A percentile compares a stretch with the other conserved stretches of the same genome.
Conservation (phyloP, 1,140 invertebrate species). For the Helicoverpa armigera region DNA sequence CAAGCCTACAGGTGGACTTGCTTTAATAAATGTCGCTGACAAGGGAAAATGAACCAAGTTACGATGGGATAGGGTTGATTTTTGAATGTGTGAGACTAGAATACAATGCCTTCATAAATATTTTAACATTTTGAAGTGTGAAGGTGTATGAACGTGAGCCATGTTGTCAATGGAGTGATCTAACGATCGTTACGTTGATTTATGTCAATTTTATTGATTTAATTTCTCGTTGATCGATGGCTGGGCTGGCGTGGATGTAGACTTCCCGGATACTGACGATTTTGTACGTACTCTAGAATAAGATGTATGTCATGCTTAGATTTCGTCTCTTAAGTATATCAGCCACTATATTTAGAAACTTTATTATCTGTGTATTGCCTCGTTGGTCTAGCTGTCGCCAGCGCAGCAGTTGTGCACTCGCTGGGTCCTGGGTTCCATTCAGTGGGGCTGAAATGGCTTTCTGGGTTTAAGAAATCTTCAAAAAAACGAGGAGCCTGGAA, state of each 20-base stretch:
- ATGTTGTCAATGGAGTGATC: slow-evolving; percentile 48
- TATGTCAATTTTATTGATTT: slow-evolving; percentile 36
- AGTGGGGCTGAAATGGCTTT: too few relatives aligned
- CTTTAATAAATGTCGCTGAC: neutral
- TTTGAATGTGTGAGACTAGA: neutral
- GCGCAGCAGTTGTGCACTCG: too few relatives aligned
- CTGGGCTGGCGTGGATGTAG: neutral
- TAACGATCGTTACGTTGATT: slow-evolving; percentile 47
- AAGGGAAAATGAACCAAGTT: neutral
- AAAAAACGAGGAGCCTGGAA: too few relatives aligned
- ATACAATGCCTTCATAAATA: slow-evolving; percentile 23
- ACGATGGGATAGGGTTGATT: neutral
- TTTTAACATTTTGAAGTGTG: slow-evolving; percentile 30
- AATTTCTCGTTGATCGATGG: slow-evolving; percentile 13
- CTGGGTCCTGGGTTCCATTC: too few relatives aligned
- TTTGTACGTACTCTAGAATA: neutral
- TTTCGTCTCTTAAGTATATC: neutral
- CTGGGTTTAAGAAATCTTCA: too few relatives aligned
- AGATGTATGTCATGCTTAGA: neutral
- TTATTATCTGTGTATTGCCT: too few relatives aligned
- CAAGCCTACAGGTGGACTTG: slow-evolving; percentile 18
- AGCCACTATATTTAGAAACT: too few relatives aligned
- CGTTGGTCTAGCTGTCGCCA: too few relatives aligned
- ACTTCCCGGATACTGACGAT: slow-evolving; percentile 1
- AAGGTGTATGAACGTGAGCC: slow-evolving; percentile 43